phyloP scores from a whole-genome alignment of 2,888 invertebrate species.

The Cyclophora albipunctata region DNA sequence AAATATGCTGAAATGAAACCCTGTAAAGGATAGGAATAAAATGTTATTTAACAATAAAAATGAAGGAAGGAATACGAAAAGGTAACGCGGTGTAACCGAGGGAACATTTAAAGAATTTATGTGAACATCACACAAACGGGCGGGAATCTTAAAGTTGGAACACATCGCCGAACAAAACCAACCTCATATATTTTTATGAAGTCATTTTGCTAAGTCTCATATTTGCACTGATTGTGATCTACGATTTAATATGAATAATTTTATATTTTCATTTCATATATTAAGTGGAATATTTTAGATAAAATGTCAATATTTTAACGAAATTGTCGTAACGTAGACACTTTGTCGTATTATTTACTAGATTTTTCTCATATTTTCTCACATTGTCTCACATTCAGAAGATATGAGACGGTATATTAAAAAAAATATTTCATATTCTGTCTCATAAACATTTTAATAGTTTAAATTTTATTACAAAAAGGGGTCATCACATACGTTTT shows the following conservation, averaged over 20 bases:
- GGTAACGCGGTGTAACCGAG: constrained; percentile 22
- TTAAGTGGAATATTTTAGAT: too few relatives aligned
- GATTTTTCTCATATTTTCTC: too few relatives aligned
- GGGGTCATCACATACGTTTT: too few relatives aligned
- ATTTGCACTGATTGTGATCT: neutral
- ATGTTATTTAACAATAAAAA: constrained; percentile 19
- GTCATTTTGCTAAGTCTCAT: neutral
- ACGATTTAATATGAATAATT: neutral
- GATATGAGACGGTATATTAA: too few relatives aligned
- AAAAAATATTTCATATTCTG: too few relatives aligned
- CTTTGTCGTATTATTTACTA: too few relatives aligned
- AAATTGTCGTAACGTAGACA: too few relatives aligned
- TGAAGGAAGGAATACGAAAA: constrained; percentile 18
- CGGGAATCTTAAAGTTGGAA: constrained; percentile 18
- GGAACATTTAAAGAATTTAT: constrained; percentile 25
- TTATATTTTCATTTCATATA: neutral
- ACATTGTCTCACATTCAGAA: too few relatives aligned
- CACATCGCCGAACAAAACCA: constrained; percentile 21
- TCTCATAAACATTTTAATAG: too few relatives aligned
- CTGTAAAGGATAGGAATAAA: constrained; percentile 17
- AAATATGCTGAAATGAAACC: constrained; percentile 16
- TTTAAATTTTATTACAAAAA: too few relatives aligned
- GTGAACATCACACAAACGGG: constrained; percentile 18
- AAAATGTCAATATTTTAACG: too few relatives aligned
- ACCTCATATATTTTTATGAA: constrained; percentile 22